These are phyloP conservation scores for Cromileptes altivelis DNA, from an alignment of 2,113 vertebrate genomes.

Conservation along the genomic window DNA sequence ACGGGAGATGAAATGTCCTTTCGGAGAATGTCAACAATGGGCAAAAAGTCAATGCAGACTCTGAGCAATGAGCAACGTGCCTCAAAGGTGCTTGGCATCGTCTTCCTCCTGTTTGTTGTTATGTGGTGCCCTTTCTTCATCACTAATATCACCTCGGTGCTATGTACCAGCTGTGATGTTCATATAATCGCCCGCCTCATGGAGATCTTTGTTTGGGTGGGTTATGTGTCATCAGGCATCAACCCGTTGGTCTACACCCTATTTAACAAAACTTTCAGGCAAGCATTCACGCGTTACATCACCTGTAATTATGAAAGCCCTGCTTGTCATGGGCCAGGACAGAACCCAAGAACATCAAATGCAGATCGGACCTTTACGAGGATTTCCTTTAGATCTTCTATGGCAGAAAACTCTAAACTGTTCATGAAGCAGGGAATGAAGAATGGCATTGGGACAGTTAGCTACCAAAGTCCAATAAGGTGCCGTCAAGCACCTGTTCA, in stretches of 20 bases:
- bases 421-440: conserved; percentile 91
- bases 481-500: conserved; percentile 84
- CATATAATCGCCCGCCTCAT: conserved; percentile 88
- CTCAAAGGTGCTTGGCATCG: conserved; percentile 96
- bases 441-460: conserved; percentile 89
- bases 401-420: conserved; percentile 92
- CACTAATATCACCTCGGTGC: conserved; percentile 93
- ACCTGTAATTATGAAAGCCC: conserved; percentile 90
- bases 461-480: conserved; percentile 90
- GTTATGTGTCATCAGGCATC: conserved; percentile 96
- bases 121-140: conserved; percentile 99
- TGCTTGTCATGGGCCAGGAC: conserved; percentile 39
- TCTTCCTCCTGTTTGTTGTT: conserved; percentile 95
- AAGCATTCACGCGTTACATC: conserved; percentile 94
- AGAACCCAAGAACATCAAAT: conserved; percentile 75
- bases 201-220: conserved; percentile 98
- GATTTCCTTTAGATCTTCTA: conserved; percentile 88
- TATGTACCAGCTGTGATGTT: conserved; percentile 89
- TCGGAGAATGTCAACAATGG: conserved; percentile 88
- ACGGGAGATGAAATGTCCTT: conserved; percentile 77
- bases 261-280: conserved; percentile 97
- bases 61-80: conserved; percentile 97
- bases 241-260: conserved; percentile 98
- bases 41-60: conserved; percentile 95
- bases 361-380: conserved; percentile 81